phyloP scores from a whole-genome alignment of 2,797 vertebrate species.

The Lerista edwardsae region DNA sequence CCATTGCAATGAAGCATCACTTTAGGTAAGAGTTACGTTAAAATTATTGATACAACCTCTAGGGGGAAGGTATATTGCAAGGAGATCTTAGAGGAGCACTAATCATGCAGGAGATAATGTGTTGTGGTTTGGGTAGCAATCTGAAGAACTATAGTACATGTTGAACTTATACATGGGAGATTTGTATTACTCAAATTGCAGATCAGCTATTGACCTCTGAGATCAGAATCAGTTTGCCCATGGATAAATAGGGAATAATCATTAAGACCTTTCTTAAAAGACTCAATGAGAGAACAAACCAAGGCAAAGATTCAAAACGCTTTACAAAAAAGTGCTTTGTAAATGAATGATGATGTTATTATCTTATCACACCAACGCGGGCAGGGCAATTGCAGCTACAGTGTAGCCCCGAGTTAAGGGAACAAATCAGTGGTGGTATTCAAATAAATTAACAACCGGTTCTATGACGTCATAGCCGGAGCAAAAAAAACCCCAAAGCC shows the following conservation, averaged over 20 bases:
- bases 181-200: not conserved
- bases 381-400: too few species aligned
- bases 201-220: not conserved
- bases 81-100: not conserved
- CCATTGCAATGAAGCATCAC: not conserved
- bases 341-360: not conserved
- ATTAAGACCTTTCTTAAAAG: not conserved
- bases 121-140: not conserved
- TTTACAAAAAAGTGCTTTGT: not conserved
- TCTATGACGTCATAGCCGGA: too few species aligned
- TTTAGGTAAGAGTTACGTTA: not conserved
- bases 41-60: not conserved
- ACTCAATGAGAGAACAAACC: not conserved
- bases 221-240: not conserved
- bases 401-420: too few species aligned
- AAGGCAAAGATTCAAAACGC: not conserved
- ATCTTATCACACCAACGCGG: too few species aligned
- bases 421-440: too few species aligned
- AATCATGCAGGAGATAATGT: not conserved
- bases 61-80: not conserved
- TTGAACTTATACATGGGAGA: not conserved
- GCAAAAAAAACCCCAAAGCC: too few species aligned
- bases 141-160: not conserved
- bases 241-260: not conserved
- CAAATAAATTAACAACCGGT: too few species aligned